Percentiles rank a stretch among this genome's conserved stretches.
phyloP scores from a whole-genome alignment of 1,140 invertebrate species.

The Spodoptera frugiperda region DNA sequence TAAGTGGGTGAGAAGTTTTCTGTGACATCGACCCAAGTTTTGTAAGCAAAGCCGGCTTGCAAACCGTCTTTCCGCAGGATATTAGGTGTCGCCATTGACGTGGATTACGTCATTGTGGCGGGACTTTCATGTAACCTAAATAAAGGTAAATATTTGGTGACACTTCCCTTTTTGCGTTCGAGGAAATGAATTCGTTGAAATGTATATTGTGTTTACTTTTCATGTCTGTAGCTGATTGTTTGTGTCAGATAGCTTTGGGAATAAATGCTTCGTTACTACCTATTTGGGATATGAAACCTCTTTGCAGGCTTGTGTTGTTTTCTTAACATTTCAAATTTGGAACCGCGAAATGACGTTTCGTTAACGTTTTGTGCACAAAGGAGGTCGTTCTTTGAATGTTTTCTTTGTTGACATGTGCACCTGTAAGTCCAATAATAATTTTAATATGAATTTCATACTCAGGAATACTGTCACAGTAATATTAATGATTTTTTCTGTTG shows the following conservation, averaged over 20 bases:
- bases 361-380: no score
- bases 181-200: constrained; percentile 30
- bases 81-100: constrained; percentile 39
- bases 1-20: constrained; percentile 5
- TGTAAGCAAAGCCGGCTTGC: neutral
- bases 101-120: constrained; percentile 26
- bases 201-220: constrained; percentile 17
- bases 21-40: neutral
- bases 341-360: no score
- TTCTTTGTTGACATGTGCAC: no score
- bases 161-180: constrained; percentile 8
- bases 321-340: no score
- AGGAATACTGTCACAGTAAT: no score
- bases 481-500: no score
- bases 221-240: neutral
- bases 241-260: neutral
- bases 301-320: no score
- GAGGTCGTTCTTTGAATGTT: no score
- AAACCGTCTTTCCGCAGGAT: constrained; percentile 30
- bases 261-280: neutral
- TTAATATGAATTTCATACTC: no score
- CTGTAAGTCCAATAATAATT: no score
- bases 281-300: no score
- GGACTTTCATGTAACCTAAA: constrained; percentile 7
- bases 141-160: constrained; percentile 12